A percentile compares a stretch with the other conserved stretches of the same genome.
These are phyloP conservation scores for Polylopha cassiicola DNA, from an alignment of 2,888 invertebrate species.

Conservation along the genomic window DNA sequence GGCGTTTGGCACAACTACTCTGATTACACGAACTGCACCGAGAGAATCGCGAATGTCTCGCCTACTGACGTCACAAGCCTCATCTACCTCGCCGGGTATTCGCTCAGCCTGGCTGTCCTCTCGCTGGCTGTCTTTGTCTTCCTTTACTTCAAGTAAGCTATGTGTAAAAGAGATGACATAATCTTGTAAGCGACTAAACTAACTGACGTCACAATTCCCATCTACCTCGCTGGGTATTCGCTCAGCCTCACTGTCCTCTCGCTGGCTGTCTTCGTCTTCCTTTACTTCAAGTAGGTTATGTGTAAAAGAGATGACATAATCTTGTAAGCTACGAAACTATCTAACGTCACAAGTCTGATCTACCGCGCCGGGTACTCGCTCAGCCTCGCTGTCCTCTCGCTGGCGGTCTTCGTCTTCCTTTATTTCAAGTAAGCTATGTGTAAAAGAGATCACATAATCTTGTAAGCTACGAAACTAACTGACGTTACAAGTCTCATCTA, in stretches of 20 bases:
- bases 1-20: constrained; percentile 91
- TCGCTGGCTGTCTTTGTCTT: constrained; percentile 91
- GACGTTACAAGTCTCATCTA: too few relatives aligned
- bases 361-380: constrained; percentile 91
- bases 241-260: too few relatives aligned
- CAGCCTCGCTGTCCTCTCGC: constrained; percentile 86
- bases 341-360: constrained; percentile 85
- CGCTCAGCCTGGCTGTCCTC: constrained; percentile 87
- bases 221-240: too few relatives aligned
- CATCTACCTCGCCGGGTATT: constrained; percentile 91
- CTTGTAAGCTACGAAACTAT: too few relatives aligned
- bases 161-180: too few relatives aligned
- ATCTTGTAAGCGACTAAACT: too few relatives aligned
- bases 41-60: constrained; percentile 71
- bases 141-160: constrained; percentile 88
- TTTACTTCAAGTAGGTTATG: too few relatives aligned
- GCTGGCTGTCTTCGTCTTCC: too few relatives aligned
- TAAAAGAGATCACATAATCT: too few relatives aligned
- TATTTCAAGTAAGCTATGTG: constrained; percentile 90
- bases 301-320: too few relatives aligned
- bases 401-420: constrained; percentile 91
- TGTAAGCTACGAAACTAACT: too few relatives aligned
- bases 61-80: constrained; percentile 84
- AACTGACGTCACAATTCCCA: too few relatives aligned
- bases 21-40: constrained; percentile 85